These are phyloP conservation scores for Tyria jacobaeae DNA, from an alignment of 2,888 invertebrate species.

Conservation along the genomic window DNA sequence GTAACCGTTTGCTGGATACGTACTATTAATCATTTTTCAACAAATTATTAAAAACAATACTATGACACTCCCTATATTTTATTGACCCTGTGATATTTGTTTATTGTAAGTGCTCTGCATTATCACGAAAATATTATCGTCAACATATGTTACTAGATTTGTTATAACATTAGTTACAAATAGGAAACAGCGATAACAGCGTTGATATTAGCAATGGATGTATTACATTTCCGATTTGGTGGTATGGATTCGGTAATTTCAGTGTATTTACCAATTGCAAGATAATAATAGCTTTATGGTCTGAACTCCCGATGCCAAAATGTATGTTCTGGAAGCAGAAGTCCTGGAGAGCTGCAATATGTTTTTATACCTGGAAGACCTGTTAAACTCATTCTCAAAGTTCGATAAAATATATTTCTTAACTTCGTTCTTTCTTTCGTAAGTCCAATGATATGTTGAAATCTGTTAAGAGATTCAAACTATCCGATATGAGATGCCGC, in stretches of 20 bases:
- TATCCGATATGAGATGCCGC: background rate
- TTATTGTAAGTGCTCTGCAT: constrained; percentile 14
- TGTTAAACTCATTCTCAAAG: background rate
- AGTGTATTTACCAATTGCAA: background rate
- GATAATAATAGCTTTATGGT: background rate
- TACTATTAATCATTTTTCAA: too few species aligned
- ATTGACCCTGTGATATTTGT: too few species aligned
- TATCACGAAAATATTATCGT: constrained; percentile 26
- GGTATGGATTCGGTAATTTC: constrained; percentile 1
- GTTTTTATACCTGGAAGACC: too few species aligned
- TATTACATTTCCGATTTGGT: constrained; percentile 1
- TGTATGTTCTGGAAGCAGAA: background rate
- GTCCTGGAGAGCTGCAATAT: background rate
- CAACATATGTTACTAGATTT: constrained; percentile 20
- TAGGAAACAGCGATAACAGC: constrained; percentile 10
- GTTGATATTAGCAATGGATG: constrained; percentile 2
- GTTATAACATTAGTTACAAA: constrained; percentile 10
- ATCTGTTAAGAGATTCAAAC: background rate
- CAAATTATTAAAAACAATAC: too few species aligned
- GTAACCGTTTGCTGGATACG: too few species aligned
- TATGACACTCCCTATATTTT: too few species aligned
- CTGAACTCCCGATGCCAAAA: background rate
- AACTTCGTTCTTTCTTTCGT: background rate
- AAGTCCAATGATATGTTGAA: background rate
- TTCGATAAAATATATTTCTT: background rate